A percentile compares a stretch with the other conserved stretches of the same genome.
Conservation (phyloP, 2,113 vertebrate genomes). For the Calypte anna region DNA sequence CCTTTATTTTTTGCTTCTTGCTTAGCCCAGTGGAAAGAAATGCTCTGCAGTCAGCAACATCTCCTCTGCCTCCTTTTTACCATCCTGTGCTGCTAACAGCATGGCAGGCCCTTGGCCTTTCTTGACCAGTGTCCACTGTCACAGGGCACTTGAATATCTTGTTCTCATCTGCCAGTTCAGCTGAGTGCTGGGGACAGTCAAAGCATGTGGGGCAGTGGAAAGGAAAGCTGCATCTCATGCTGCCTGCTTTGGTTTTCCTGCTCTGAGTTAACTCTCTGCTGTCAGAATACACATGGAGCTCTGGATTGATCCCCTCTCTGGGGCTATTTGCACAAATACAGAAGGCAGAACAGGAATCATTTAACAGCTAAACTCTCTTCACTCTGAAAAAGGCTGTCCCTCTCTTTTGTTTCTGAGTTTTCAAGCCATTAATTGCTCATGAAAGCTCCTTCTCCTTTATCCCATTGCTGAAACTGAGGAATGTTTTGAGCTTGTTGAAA, state of each 20-base stretch:
- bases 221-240: background rate
- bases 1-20: background rate
- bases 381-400: background rate
- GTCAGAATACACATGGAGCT: background rate
- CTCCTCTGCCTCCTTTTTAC: background rate
- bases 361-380: background rate
- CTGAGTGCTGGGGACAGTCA: background rate
- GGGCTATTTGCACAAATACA: background rate
- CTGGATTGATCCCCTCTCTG: background rate
- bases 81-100: background rate
- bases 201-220: too few species aligned
- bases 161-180: background rate
- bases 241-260: background rate
- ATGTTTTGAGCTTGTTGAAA: background rate
- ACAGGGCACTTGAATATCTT: background rate
- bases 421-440: background rate
- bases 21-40: background rate
- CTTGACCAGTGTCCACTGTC: background rate
- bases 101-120: background rate
- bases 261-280: background rate
- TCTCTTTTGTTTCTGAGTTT: background rate
- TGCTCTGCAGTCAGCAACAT: background rate
- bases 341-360: background rate
- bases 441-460: background rate
- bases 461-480: background rate